These are phyloP conservation scores for Nectonema munidae DNA, from an alignment of 2,888 invertebrate genomes.

Conservation along the genomic window DNA sequence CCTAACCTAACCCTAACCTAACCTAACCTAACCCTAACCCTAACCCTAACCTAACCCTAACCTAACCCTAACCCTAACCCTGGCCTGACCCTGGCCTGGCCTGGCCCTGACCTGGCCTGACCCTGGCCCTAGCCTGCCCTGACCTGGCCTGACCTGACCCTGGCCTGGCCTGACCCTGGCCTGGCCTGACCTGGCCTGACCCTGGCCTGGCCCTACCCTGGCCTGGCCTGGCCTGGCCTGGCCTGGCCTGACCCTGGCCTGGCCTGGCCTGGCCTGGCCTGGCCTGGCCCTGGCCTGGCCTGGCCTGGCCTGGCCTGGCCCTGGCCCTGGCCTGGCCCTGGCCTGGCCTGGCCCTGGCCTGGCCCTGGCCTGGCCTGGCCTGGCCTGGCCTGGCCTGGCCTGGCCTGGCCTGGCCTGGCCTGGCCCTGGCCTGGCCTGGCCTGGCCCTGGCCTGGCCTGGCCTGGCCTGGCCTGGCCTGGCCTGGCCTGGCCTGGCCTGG, in stretches of 20 bases:
- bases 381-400: constrained; percentile 13
- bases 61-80: constrained; percentile 15
- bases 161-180: constrained; percentile 16
- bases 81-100: constrained; percentile 13
- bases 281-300: constrained; percentile 11
- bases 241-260: constrained; percentile 15
- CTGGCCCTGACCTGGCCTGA: constrained; percentile 11
- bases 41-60: constrained; percentile 15
- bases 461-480: constrained; percentile 14
- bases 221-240: constrained; percentile 2
- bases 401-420: constrained; percentile 14
- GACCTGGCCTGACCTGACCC: constrained; percentile 13
- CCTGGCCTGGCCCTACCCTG: constrained; percentile 12
- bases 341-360: constrained; percentile 11
- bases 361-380: constrained; percentile 11
- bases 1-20: constrained; percentile 16
- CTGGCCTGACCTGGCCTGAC: constrained; percentile 14
- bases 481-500: constrained; percentile 13
- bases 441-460: constrained; percentile 12
- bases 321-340: constrained; percentile 16
- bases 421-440: constrained; percentile 9
- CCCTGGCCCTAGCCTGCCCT: constrained; percentile 9
- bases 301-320: constrained; percentile 14
- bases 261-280: constrained; percentile 12
- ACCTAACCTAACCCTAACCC: background rate